Percentiles rank a stretch among this genome's conserved stretches.
phyloP scores from a whole-genome alignment of 2,888 invertebrate species.

The Adelognathus sp. region DNA sequence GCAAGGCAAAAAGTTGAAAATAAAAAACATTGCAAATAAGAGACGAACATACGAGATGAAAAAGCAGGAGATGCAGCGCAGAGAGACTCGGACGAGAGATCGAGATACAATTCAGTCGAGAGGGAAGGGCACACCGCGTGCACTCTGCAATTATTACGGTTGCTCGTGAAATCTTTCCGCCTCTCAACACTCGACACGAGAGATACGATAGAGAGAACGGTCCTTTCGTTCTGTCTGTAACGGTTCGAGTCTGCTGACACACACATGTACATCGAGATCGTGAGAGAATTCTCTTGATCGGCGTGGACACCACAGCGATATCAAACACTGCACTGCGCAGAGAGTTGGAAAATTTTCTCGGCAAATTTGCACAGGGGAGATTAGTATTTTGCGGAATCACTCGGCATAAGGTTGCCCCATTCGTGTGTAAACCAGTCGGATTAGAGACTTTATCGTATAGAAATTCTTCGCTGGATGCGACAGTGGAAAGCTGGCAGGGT shows the following conservation, averaged over 20 bases:
- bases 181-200: constrained; percentile 50
- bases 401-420: constrained; percentile 19
- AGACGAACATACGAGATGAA: neutral
- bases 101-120: constrained; percentile 43
- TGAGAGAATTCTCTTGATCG: constrained; percentile 23
- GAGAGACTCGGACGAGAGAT: constrained; percentile 31
- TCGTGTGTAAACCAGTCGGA: constrained; percentile 50
- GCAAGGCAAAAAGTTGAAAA: neutral
- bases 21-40: neutral
- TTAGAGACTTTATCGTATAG: constrained; percentile 26
- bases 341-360: neutral
- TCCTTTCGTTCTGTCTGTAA: neutral
- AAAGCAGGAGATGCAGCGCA: neutral
- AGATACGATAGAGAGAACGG: constrained; percentile 22
- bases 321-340: neutral
- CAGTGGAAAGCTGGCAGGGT: constrained; percentile 34
- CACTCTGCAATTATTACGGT: constrained; percentile 51
- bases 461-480: constrained; percentile 32
- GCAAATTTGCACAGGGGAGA: constrained; percentile 41
- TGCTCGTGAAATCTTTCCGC: constrained; percentile 47
- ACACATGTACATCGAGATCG: neutral
- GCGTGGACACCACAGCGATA: neutral
- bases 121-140: constrained; percentile 12
- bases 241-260: neutral
- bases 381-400: constrained; percentile 56